Conservation (phyloP, 2,113 vertebrate species). For the Atrichornis clamosus region DNA sequence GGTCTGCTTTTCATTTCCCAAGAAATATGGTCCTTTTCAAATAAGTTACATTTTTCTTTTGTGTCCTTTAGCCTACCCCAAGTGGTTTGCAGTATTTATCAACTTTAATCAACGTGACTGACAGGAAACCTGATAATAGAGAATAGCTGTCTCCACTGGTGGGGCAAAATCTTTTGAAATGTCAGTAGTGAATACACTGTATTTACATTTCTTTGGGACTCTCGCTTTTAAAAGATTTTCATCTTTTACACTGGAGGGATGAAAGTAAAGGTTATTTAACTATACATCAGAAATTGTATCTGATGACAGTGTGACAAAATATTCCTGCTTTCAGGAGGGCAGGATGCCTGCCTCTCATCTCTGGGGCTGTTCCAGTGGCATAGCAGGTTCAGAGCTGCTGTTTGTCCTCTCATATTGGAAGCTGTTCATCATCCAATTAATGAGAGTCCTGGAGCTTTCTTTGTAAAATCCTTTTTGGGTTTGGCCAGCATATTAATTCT, state of each 20-base stretch:
- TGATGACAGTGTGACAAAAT: conserved; percentile 36
- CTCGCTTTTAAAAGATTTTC: conserved; percentile 67
- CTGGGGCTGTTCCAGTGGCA: neutral
- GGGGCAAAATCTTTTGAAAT: conserved; percentile 74
- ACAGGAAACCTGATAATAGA: conserved; percentile 71
- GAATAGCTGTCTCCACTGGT: conserved; percentile 57
- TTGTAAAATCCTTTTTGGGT: neutral
- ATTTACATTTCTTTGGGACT: conserved; percentile 78
- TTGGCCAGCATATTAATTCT: neutral
- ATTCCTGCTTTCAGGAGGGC: neutral
- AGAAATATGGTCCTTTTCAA: conserved; percentile 56
- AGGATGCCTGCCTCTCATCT: neutral
- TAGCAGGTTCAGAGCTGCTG: neutral
- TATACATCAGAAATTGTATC: conserved; percentile 45
- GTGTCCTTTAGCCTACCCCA: conserved; percentile 52
- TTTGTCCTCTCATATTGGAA: neutral
- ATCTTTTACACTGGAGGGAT: conserved; percentile 61
- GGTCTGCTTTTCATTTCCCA: neutral
- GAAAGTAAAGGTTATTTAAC: conserved; percentile 74
- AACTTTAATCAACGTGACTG: conserved; percentile 75
- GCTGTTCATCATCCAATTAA: conserved; percentile 7
- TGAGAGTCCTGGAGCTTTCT: neutral
- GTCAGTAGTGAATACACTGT: conserved; percentile 65
- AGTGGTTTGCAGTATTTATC: conserved; percentile 70
- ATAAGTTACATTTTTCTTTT: conserved; percentile 40